Conservation (phyloP, 2,888 invertebrate species). For the Papilio elwesi region DNA sequence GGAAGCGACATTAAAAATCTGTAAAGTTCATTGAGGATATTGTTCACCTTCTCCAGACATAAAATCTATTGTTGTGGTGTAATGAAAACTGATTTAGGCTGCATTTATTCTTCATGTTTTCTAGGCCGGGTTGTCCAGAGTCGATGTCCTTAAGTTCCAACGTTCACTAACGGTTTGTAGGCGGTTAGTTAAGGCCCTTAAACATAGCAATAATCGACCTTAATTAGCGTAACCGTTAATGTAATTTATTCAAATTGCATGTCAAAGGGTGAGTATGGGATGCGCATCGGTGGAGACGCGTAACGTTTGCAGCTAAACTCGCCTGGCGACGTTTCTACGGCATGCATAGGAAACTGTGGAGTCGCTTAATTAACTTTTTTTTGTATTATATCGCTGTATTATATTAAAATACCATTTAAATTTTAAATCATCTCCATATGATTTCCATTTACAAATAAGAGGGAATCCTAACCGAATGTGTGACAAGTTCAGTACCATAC, state of each 20-base stretch:
- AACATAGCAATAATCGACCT: conserved; percentile 17
- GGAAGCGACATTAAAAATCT: too few relatives aligned
- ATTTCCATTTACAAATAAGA: too few relatives aligned
- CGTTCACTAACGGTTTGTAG: conserved; percentile 2
- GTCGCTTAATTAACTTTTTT: not conserved
- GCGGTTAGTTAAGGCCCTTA: conserved; percentile 2
- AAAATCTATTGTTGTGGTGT: too few relatives aligned
- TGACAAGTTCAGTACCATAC: too few relatives aligned
- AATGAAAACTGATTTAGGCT: too few relatives aligned
- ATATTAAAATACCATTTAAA: not conserved
- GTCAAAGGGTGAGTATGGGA: conserved; percentile 33
- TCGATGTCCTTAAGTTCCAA: not conserved
- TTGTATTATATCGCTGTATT: not conserved
- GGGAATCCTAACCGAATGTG: too few relatives aligned
- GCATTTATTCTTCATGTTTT: not conserved
- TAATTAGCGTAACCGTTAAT: conserved; percentile 22
- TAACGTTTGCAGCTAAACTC: conserved; percentile 42
- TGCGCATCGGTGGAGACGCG: conserved; percentile 9
- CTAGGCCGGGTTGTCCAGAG: not conserved
- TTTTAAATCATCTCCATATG: too few relatives aligned
- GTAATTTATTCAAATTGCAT: conserved; percentile 30
- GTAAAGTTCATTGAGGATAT: too few relatives aligned
- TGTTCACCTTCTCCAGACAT: too few relatives aligned
- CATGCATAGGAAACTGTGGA: conserved; percentile 12
- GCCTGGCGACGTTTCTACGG: conserved; percentile 11